Percentiles rank a stretch among this genome's conserved stretches.
Conservation (phyloP, 2,888 invertebrate species). For the Psylliodes chrysocephalus region DNA sequence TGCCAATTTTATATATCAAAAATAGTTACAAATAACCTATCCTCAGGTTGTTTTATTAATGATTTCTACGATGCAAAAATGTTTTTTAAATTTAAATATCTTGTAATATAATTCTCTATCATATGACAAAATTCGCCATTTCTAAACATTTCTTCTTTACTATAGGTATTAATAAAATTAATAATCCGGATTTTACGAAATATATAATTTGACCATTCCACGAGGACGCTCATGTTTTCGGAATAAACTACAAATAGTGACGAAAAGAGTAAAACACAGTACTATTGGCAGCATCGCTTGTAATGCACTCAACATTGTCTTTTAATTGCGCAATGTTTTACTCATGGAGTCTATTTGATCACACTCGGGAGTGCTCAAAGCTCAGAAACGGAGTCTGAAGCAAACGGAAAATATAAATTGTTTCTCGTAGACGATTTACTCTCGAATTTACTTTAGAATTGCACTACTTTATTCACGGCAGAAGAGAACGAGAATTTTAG, state of each 20-base stretch:
- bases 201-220: too few relatives aligned
- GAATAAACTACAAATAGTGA: not conserved
- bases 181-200: too few relatives aligned
- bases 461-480: slow-evolving; percentile 2
- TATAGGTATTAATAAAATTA: too few relatives aligned
- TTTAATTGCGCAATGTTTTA: slow-evolving; percentile 14
- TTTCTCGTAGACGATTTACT: slow-evolving; percentile 13
- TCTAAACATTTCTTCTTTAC: too few relatives aligned
- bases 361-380: slow-evolving; percentile 1
- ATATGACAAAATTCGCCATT: too few relatives aligned
- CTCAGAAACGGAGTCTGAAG: not conserved
- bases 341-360: slow-evolving; percentile 11
- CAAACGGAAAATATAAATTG: slow-evolving; percentile 12
- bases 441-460: slow-evolving; percentile 7
- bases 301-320: slow-evolving; percentile 3
- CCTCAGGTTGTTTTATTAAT: too few relatives aligned
- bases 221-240: not conserved
- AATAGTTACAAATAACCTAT: too few relatives aligned
- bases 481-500: not conserved
- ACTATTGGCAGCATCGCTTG: not conserved
- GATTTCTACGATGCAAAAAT: too few relatives aligned
- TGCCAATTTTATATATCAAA: too few relatives aligned
- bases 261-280: not conserved
- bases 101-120: too few relatives aligned
- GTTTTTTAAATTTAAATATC: too few relatives aligned